Evolutionary conservation across 2,888 invertebrate genomes (phyloP).

Genomic region (Philopedon plagiatum): DNA sequence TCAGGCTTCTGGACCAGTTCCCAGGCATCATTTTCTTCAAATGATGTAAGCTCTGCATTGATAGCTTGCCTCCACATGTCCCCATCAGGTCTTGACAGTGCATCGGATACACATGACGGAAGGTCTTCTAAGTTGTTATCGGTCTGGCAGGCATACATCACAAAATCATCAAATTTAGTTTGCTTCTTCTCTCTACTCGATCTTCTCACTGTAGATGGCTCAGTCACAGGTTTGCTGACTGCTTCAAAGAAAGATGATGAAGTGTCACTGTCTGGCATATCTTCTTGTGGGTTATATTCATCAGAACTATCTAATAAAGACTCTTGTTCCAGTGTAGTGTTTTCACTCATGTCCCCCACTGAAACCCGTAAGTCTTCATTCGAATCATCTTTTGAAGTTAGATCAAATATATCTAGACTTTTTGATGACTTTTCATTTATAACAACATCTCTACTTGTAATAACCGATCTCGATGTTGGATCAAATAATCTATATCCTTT

Average conservation of each 20-base stretch:
- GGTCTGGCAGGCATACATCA: slow-evolving; percentile 25
- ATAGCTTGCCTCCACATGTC: slow-evolving; percentile 56
- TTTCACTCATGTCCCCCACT: too few relatives aligned
- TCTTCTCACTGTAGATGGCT: background rate
- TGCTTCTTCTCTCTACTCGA: slow-evolving; percentile 36
- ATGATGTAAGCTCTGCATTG: slow-evolving; percentile 56
- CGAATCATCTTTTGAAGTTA: too few relatives aligned
- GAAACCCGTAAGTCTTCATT: too few relatives aligned
- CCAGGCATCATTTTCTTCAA: slow-evolving; percentile 58
- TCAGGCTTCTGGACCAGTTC: slow-evolving; percentile 54
- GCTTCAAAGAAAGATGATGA: background rate
- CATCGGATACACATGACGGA: slow-evolving; percentile 41
- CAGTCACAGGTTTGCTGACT: background rate
- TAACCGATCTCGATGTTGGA: too few relatives aligned
- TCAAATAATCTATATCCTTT: too few relatives aligned
- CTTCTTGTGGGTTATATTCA: background rate
- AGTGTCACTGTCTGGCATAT: background rate
- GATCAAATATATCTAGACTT: too few relatives aligned
- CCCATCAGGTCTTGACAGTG: slow-evolving; percentile 51
- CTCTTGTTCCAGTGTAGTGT: background rate
- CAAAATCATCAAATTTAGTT: slow-evolving; percentile 29
- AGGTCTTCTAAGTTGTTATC: background rate
- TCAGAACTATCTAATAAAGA: background rate
- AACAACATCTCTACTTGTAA: too few relatives aligned
- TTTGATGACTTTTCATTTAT: too few relatives aligned